Percentiles rank a stretch among this genome's conserved stretches.
Evolutionary conservation across 2,113 vertebrate genomes (phyloP).

Genomic region (Beaufortia kweichowensis): DNA sequence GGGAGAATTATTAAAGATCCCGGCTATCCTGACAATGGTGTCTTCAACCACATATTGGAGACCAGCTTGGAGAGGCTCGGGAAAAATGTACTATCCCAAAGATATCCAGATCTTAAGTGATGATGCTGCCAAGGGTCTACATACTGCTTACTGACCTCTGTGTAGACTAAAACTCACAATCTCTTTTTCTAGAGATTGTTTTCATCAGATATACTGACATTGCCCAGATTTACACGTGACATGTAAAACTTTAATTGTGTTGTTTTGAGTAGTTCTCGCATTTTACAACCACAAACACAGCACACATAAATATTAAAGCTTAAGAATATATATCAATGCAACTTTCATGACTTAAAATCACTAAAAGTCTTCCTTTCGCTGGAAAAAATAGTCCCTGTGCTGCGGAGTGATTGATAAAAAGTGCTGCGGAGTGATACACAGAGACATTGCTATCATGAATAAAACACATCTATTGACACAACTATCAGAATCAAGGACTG

Average conservation of each 20-base stretch:
- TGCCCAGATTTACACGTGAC: not conserved
- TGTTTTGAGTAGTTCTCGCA: too few species aligned
- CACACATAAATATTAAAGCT: too few species aligned
- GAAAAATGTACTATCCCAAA: slow-evolving; percentile 25
- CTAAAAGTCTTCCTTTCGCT: too few species aligned
- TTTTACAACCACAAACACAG: not conserved
- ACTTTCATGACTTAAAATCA: too few species aligned
- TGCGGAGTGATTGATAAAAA: too few species aligned
- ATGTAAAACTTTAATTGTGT: too few species aligned
- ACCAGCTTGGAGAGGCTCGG: slow-evolving; percentile 18
- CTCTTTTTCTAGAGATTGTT: not conserved
- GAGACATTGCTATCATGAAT: too few species aligned
- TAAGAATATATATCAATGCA: too few species aligned
- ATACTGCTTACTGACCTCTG: slow-evolving; percentile 2
- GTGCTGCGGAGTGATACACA: too few species aligned
- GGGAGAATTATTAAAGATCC: slow-evolving; percentile 22
- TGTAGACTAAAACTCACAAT: not conserved
- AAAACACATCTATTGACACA: too few species aligned
- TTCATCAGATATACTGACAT: not conserved
- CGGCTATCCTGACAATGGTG: not conserved
- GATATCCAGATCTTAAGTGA: slow-evolving; percentile 18
- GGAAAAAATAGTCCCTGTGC: too few species aligned
- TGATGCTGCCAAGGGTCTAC: not conserved
- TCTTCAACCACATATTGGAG: slow-evolving; percentile 16
- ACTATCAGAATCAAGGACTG: too few species aligned